phyloP scores from a whole-genome alignment of 1,140 invertebrate genomes.

The Anadara kagoshimensis region DNA sequence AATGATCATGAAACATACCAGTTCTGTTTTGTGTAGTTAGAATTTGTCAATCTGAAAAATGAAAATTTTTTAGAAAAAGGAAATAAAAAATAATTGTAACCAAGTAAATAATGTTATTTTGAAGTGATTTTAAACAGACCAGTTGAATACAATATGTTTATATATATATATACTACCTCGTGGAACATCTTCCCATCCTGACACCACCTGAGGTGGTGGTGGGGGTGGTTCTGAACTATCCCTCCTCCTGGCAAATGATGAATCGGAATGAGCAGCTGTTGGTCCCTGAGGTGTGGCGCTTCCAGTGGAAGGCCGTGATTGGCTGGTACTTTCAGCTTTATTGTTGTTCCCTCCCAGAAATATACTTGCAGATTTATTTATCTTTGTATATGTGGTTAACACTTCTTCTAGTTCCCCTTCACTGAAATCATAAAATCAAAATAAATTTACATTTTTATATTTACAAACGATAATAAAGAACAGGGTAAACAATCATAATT shows the following conservation, averaged over 20 bases:
- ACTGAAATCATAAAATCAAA: slow-evolving; percentile 66
- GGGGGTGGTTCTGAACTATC: not conserved
- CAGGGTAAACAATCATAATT: too few relatives aligned
- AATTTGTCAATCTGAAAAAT: too few relatives aligned
- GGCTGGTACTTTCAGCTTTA: slow-evolving; percentile 10
- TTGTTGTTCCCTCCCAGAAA: slow-evolving; percentile 76
- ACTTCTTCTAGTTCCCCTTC: slow-evolving; percentile 81
- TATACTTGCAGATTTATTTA: slow-evolving; percentile 81
- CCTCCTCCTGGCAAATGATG: not conserved
- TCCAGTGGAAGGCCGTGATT: slow-evolving; percentile 5
- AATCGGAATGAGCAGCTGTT: not conserved
- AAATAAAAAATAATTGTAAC: too few relatives aligned
- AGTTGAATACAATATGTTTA: too few relatives aligned
- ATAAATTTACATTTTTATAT: too few relatives aligned
- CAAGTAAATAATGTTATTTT: too few relatives aligned
- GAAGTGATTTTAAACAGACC: too few relatives aligned
- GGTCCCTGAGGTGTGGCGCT: not conserved
- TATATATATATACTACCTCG: slow-evolving; percentile 14
- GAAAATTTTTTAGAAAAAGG: too few relatives aligned
- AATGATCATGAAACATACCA: too few relatives aligned
- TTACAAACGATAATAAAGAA: too few relatives aligned
- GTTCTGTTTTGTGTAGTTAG: too few relatives aligned
- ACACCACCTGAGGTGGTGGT: not conserved
- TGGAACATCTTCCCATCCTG: slow-evolving; percentile 20
- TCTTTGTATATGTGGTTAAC: slow-evolving; percentile 79